Evolutionary conservation across 2,888 invertebrate species (phyloP), one percentile per base, ranked within the genome.

Genomic region (Cybosia mesomella): DNA sequence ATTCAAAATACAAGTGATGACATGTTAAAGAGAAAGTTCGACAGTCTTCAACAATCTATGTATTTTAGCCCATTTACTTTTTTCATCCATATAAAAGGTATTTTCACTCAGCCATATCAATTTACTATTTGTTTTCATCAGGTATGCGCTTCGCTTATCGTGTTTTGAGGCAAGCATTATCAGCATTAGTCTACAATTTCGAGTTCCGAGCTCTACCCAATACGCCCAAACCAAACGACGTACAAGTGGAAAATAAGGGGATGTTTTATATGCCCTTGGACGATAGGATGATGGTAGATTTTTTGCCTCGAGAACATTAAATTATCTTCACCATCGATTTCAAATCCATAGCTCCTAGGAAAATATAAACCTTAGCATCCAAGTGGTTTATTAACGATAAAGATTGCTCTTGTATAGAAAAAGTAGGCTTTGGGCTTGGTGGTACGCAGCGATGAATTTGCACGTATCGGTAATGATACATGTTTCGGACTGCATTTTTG

Each of bases 91-190:
- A 10, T 3, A 13, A 13, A 36, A 36, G 28, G 10, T 36, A 13
- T 36, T 36, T 36, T 36, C 13, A 13, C 11, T 36, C 11, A 13
- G 11, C 36, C 11, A 22, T 54, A 21, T 22, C 24, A 4, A 55
- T 10, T n/a, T 34, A 36, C 5, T 53, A 18, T 28, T 58, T 53
- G 39, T n/a, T 80, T 67, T 9, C 77, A 89, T 9, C 77, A 89
- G 89, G 88, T 15, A 76, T 78, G 70, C 84, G 88, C 18, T 88
- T 89, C 60, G 87, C 76, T 7, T 72, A 74, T 28, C 79, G 83
- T 62, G 76, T 83, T 0, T 34, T 85, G 0, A 78, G 85, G 0
- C 83, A 76, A 39, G 88, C 74, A 0, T 21, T 88, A 9, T 70
- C 85, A 0, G 65, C 80, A 1, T 60, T 88, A 0, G 8, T 83